These are phyloP conservation scores for Hippocampus comes DNA, from an alignment of 2,113 vertebrate species.

Conservation along the genomic window DNA sequence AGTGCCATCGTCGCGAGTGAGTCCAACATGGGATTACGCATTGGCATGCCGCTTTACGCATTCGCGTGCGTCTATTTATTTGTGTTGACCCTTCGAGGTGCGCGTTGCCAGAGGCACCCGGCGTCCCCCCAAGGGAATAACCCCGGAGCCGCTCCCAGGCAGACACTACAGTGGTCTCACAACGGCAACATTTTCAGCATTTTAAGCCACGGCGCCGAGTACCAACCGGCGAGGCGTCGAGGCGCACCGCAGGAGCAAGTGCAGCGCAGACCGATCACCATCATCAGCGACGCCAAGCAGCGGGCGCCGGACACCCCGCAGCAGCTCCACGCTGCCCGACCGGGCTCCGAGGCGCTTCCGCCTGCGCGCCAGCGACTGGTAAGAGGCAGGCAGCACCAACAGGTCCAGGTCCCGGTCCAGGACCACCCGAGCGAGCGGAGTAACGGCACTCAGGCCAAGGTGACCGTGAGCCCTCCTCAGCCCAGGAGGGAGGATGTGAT, in stretches of 20 bases:
- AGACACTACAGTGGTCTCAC: slow-evolving; percentile 88
- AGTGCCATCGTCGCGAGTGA: slow-evolving; percentile 8
- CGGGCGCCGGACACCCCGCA: slow-evolving; percentile 28
- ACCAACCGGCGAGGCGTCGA: slow-evolving; percentile 79
- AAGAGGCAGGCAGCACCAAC: slow-evolving; percentile 43
- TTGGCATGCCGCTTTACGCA: slow-evolving; percentile 59
- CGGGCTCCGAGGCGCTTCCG: slow-evolving; percentile 35
- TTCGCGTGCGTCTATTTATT: slow-evolving; percentile 74
- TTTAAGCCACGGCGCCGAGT: slow-evolving; percentile 85
- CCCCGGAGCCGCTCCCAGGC: slow-evolving; percentile 75
- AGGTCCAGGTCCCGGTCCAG: slow-evolving; percentile 22
- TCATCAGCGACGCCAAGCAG: slow-evolving; percentile 60
- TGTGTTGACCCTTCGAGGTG: slow-evolving; percentile 70
- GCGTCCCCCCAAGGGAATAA: slow-evolving; percentile 35
- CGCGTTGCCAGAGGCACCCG: slow-evolving; percentile 66
- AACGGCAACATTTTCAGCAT: slow-evolving; percentile 90
- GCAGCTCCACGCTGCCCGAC: slow-evolving; percentile 13
- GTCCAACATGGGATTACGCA: slow-evolving; percentile 60
- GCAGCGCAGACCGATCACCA: slow-evolving; percentile 64
- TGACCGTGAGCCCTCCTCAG: slow-evolving; percentile 34
- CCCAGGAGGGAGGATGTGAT: slow-evolving; percentile 77
- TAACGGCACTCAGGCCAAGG: slow-evolving; percentile 52
- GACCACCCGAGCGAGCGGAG: slow-evolving; percentile 28
- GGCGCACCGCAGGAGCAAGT: slow-evolving; percentile 60
- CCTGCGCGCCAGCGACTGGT: slow-evolving; percentile 47